These are phyloP conservation scores for Megalops cyprinoides DNA, from an alignment of 2,797 vertebrate genomes.

Conservation along the genomic window DNA sequence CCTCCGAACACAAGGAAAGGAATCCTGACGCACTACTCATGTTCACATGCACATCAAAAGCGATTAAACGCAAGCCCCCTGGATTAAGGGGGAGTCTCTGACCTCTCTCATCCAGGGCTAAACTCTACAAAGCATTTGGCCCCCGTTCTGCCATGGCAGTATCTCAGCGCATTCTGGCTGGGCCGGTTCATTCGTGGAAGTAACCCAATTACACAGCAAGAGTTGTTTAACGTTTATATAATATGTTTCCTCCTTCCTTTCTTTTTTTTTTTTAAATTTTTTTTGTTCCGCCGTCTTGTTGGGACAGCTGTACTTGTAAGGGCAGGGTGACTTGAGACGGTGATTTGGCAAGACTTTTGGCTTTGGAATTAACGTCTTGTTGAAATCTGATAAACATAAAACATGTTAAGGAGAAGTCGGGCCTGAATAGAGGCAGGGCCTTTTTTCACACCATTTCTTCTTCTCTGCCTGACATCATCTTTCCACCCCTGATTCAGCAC, in stretches of 20 bases:
- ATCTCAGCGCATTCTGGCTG: constrained; percentile 70
- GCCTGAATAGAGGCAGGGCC: constrained; percentile 41
- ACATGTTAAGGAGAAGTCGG: constrained; percentile 54
- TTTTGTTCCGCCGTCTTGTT: constrained; percentile 57
- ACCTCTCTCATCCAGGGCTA: constrained; percentile 62
- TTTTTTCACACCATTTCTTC: constrained; percentile 27
- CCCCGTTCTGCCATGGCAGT: constrained; percentile 65
- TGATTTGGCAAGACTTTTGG: constrained; percentile 67
- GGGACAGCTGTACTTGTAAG: constrained; percentile 79
- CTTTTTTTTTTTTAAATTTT: constrained; percentile 49
- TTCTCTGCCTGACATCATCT: constrained; percentile 27
- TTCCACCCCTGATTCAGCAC: background rate
- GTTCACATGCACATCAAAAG: constrained; percentile 75
- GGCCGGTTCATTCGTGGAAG: constrained; percentile 76
- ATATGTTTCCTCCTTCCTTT: constrained; percentile 70
- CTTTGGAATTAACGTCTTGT: constrained; percentile 71
- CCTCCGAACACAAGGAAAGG: constrained; percentile 60
- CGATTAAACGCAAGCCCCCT: constrained; percentile 65
- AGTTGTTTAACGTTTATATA: constrained; percentile 84
- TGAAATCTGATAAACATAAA: constrained; percentile 71
- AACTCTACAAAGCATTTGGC: constrained; percentile 68
- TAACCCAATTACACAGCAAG: constrained; percentile 83
- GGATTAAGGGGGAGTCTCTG: constrained; percentile 65
- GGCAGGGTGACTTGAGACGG: constrained; percentile 66
- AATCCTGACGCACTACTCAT: constrained; percentile 61